Base-by-base conservation (phyloP, 2,113 vertebrate species). In the Argyrosomus japonicus region DNA sequence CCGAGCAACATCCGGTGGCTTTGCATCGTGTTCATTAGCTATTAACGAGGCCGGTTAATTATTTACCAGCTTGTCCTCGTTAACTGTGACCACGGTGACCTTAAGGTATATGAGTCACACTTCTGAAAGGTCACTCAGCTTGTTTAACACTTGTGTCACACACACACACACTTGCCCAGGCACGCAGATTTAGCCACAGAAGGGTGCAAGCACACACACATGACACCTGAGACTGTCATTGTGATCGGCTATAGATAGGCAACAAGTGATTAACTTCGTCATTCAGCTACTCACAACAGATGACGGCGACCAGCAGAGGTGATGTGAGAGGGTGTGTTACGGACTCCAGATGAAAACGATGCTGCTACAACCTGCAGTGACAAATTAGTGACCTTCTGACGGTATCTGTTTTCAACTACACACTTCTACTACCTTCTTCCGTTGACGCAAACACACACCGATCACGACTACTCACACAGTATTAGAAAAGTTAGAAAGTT, bases 11-110 rank as follows among this genome's bases (percentile, higher is more conserved):
- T 25, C 10, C 17, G 0, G 27, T 69, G 63, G 62, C 81, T 82
- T 68, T 79, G 76, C 77, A 73, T 74, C 65, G 50, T 77, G 29
- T 53, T 73, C 82, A 85, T 89, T 56, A 78, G 51, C 1, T 69
- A 92, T 88, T 77, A 74, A 93, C 83, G 71, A 90, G 53, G 25
- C 23, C 5, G 0, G 6, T 93, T 79, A 74, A 92, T 91, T 89
- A 91, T 93, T 93, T 67, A 92, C 64, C 68, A 25, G 69, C 68
- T 77, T 71, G 64, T 78, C 67, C 81, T 53, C 1, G 8, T 80
- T 85, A 61, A 54, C 53, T 67, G 25, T 67, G 47, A 81, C 53
- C 70, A 43, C 14, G 47, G 45, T 56, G 75, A 89, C 75, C 68
- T 76, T 58, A 60, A 75, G n/a, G 47, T 75, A 70, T 65, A 75